Percentiles rank a stretch among this genome's conserved stretches.
phyloP scores from a whole-genome alignment of 2,888 invertebrate species.

The Drosophila hamatofila region DNA sequence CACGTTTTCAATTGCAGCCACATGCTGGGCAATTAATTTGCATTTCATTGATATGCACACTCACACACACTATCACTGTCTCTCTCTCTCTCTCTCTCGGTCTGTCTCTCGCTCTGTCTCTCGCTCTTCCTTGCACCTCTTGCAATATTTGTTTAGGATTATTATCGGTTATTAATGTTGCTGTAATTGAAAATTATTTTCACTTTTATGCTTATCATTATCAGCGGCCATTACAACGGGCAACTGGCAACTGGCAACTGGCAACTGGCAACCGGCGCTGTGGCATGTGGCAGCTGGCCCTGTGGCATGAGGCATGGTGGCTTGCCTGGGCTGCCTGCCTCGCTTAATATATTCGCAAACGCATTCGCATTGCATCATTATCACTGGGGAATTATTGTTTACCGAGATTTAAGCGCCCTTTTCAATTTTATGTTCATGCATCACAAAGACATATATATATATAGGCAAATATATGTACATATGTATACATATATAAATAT shows the following conservation, averaged over 20 bases:
- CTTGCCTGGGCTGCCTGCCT: constrained; percentile 22
- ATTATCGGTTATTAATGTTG: constrained; percentile 81
- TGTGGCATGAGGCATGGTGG: constrained; percentile 11
- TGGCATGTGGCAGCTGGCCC: constrained; percentile 3
- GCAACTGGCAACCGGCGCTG: neutral
- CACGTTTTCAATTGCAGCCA: constrained; percentile 65
- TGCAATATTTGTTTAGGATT: constrained; percentile 80
- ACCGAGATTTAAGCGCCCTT: constrained; percentile 69
- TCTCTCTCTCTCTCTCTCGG: neutral
- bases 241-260: constrained; percentile 5
- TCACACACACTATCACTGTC: constrained; percentile 20
- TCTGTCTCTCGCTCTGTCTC: neutral
- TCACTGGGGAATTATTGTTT: constrained; percentile 78
- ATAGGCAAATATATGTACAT: neutral
- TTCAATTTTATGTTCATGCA: constrained; percentile 26
- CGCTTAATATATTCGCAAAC: constrained; percentile 49
- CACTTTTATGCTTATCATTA: constrained; percentile 76
- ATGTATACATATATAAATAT: constrained; percentile 11
- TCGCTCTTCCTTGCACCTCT: neutral
- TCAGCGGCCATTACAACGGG: constrained; percentile 46
- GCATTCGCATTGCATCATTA: constrained; percentile 46
- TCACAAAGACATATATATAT: constrained; percentile 10
- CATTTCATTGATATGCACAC: constrained; percentile 77
- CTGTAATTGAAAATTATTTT: constrained; percentile 82
- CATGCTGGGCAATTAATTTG: constrained; percentile 76